phyloP scores from a whole-genome alignment of 2,113 vertebrate species.

The Ptychochromis oligacanthus region DNA sequence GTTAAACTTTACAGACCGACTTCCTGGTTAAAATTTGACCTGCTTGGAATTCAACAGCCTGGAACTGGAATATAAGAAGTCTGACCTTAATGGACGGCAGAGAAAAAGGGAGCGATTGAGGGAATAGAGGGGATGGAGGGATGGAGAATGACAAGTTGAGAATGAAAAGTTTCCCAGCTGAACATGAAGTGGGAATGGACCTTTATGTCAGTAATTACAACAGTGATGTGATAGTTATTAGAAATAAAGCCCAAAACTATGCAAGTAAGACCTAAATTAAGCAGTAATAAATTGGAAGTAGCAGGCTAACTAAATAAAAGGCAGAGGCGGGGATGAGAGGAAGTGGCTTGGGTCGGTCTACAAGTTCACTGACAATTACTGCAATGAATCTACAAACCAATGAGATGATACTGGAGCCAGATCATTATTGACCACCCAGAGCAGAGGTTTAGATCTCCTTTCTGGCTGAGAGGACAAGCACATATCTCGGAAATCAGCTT shows the following conservation, averaged over 20 bases:
- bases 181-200: not conserved
- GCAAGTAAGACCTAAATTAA: not conserved
- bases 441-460: not conserved
- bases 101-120: not conserved
- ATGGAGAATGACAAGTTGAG: too few relatives aligned
- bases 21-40: not conserved
- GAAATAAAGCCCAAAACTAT: not conserved
- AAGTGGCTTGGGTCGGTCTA: not conserved
- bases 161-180: too few relatives aligned
- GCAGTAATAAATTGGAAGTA: not conserved
- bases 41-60: not conserved
- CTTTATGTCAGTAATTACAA: not conserved
- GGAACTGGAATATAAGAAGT: not conserved
- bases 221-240: not conserved
- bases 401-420: not conserved
- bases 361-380: not conserved
- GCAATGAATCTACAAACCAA: not conserved
- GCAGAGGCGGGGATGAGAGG: not conserved
- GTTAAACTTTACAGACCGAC: not conserved
- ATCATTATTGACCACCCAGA: not conserved
- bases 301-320: not conserved
- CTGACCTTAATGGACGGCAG: not conserved
- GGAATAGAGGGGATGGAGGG: too few relatives aligned
- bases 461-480: not conserved
- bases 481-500: not conserved